Base-by-base conservation (phyloP, 1,140 invertebrate genomes). In the Caerostris darwini region DNA sequence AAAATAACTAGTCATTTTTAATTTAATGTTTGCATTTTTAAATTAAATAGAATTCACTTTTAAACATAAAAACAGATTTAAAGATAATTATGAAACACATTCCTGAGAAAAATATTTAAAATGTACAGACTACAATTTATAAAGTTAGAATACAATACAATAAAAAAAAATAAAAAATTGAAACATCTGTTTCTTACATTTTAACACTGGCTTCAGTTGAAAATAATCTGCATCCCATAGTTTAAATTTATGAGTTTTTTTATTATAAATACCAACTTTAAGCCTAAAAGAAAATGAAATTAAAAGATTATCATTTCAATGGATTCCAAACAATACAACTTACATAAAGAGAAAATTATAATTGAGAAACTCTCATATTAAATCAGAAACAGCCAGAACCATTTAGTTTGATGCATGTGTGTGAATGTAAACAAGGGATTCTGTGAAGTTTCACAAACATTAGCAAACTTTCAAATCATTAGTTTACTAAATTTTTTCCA, bases 181-280 rank as follows among this genome's bases (percentile, higher is more conserved):
- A 14, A 67, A n/a, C 64, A 14, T 67, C 12, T 67, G 57, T 86
- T 64, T 53, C 86, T 88, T 88, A 88, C 86, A 67, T 88, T 88
- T 67, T 88, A 88, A 88, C 8, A 88, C 10, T 54, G 86, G 86
- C 50, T 64, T 88, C 50, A 88, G 54, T 2, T 53, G 61, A 53
- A 64, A 67, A 88, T 67, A 61, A 8, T 88, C 86, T 50, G 50
- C 59, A 56, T 88, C 61, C 53, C 67, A 67, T 14, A 88, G 19
- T 64, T 61, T 88, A 34, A 88, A 57, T 64, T 88, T 67, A 54
- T 67, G 58, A 7, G 58, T 88, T 17, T 7, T 14, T 19, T 88
- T 88, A 67, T 88, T 88, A 67, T 67, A 88, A 88, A 88, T 5
- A 2, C 86, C 86, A 67, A 88, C 61, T 67, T 88, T 88, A 14